Conservation (phyloP, 2,888 invertebrate species). For the Eristalis intricaria region DNA sequence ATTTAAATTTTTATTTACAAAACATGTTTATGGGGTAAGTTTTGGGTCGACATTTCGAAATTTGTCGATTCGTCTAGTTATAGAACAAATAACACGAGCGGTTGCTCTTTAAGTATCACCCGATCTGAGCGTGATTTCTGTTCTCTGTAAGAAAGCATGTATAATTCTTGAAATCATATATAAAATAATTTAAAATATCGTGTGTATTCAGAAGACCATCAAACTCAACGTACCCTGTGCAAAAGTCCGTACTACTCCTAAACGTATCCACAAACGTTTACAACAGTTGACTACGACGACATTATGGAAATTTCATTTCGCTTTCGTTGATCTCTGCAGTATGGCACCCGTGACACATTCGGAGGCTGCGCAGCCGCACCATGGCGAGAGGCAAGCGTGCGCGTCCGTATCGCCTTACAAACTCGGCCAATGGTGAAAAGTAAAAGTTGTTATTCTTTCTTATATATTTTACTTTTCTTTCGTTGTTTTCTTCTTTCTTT, state of each 20-base stretch:
- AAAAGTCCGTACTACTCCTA: not conserved
- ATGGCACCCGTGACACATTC: conserved; percentile 61
- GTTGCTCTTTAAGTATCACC: no score
- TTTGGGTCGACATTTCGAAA: no score
- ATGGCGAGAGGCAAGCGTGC: conserved; percentile 4
- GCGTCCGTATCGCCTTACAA: conserved; percentile 36
- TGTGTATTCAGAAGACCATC: not conserved
- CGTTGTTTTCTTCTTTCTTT: conserved; percentile 13
- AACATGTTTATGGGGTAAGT: no score
- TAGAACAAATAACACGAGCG: no score
- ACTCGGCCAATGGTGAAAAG: conserved; percentile 49
- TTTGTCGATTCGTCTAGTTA: no score
- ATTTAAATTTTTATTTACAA: no score
- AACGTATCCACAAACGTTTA: not conserved
- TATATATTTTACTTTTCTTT: not conserved
- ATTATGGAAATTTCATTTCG: conserved; percentile 70
- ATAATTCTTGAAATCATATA: no score
- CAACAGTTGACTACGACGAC: conserved; percentile 19
- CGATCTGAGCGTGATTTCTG: no score
- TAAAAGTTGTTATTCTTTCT: conserved; percentile 49
- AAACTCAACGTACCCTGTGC: not conserved
- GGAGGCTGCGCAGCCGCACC: conserved; percentile 42
- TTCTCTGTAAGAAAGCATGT: no score
- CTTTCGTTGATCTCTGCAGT: conserved; percentile 58
- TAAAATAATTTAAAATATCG: not conserved